Conservation (phyloP, 92 coral and sea anemone genomes). For the Porites rus region DNA sequence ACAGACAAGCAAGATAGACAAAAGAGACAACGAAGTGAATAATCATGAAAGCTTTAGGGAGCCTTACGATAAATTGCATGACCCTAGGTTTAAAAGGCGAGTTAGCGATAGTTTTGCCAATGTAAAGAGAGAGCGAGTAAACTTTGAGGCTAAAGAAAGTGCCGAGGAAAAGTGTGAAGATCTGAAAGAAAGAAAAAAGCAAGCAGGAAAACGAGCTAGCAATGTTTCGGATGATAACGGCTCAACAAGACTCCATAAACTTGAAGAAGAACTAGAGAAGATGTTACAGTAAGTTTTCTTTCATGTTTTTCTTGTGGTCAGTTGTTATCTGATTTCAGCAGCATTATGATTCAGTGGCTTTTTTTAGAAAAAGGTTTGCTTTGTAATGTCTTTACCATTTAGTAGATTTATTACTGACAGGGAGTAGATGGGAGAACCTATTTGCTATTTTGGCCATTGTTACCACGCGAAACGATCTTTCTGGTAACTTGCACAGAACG, state of each 20-base stretch:
- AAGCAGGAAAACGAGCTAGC: conserved; percentile 21
- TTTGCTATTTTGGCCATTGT: no score
- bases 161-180: conserved; percentile 44
- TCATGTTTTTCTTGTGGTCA: not conserved
- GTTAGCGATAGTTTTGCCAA: conserved; percentile 45
- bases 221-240: conserved; percentile 24
- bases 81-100: conserved; percentile 40
- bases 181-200: conserved; percentile 49
- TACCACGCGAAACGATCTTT: no score
- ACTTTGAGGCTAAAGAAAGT: conserved; percentile 46
- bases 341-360: not conserved
- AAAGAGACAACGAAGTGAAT: conserved; percentile 3
- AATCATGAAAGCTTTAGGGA: conserved; percentile 29
- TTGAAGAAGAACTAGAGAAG: conserved; percentile 93
- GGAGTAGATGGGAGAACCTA: no score
- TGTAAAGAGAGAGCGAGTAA: conserved; percentile 37
- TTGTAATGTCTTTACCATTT: no score
- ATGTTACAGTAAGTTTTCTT: conserved; percentile 91
- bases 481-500: no score
- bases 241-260: conserved; percentile 69
- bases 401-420: no score
- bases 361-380: no score
- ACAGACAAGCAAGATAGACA: conserved; percentile 20
- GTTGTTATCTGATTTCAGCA: not conserved
- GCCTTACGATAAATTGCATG: conserved; percentile 48